Conservation (phyloP, 1,140 invertebrate genomes). For the Diachasma alloeum region DNA sequence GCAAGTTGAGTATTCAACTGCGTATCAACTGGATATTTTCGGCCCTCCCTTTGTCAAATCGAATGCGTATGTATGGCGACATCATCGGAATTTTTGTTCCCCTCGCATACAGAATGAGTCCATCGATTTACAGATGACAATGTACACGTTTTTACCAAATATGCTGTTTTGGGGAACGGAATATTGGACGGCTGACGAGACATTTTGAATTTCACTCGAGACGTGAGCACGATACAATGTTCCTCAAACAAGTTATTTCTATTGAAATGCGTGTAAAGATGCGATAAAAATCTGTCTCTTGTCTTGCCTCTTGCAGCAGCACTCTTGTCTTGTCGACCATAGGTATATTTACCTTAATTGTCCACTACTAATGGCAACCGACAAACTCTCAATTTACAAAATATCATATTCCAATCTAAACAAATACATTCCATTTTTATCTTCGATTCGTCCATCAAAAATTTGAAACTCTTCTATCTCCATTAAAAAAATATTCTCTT, state of each 20-base stretch:
- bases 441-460: neutral
- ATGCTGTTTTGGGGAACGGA: neutral
- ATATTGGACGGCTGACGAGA: neutral
- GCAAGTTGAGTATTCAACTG: slow-evolving; percentile 1
- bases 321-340: too few species aligned
- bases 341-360: too few species aligned
- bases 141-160: neutral
- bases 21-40: slow-evolving; percentile 23
- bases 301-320: too few species aligned
- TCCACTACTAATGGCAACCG: too few species aligned
- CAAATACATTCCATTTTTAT: neutral
- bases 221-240: neutral
- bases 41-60: slow-evolving; percentile 13
- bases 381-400: too few species aligned
- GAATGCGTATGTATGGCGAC: slow-evolving; percentile 5
- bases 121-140: neutral
- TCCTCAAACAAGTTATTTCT: too few species aligned
- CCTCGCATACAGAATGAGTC: slow-evolving; percentile 25
- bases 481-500: slow-evolving; percentile 11
- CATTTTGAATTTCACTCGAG: neutral
- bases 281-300: too few species aligned
- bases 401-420: neutral
- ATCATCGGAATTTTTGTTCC: slow-evolving; percentile 22
- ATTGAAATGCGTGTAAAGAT: too few species aligned
- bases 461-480: neutral